Evolutionary conservation across 2,113 vertebrate species (phyloP), one percentile per base, ranked within the genome.

Genomic region (Leptodactylus fuscus): DNA sequence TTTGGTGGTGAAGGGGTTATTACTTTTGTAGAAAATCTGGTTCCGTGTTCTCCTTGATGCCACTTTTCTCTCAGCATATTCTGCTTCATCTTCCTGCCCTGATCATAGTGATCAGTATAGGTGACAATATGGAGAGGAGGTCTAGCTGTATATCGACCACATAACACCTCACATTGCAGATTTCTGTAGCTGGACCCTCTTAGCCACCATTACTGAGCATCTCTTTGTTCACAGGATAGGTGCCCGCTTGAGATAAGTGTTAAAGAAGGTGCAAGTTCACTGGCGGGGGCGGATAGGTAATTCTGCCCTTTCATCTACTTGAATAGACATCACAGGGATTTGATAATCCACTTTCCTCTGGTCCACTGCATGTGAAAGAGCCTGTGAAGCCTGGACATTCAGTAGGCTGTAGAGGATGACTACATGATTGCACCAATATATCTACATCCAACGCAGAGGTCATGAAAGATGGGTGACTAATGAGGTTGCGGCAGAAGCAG

Each of bases 381-480:
- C 13, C 71, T 46, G 36, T 84, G 73, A 84, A 36, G 18, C 82
- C 5, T 24, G 55, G 24, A 11, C n/a, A n/a, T n/a, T n/a, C n/a
- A n/a, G n/a, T n/a, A n/a, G n/a, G n/a, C 81, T 44, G 69, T 69
- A 73, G 81, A 55, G 0, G 71, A 62, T 73, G 24, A 41, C 36
- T 48, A 76, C 60, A 29, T 15, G 38, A 65, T 84, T 29, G 38
- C 65, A 69, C 53, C 34, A 58, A 32, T 22, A 16, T 36, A 32
- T 53, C 38, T 29, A 18, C 10, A 44, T 29, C 22, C 24, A 32
- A 16, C 7, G 9, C 51, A 18, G 58, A 62, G 73, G 55, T 77
- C 73, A 77, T 77, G 73, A 85, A 85, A 85, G 82, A 85, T 67
- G 82, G 82, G 20, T 49, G 73, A 46, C 73, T 85, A 85, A 85